These are phyloP conservation scores for Holocentrus rufus DNA, from an alignment of 2,797 vertebrate genomes.

Conservation along the genomic window DNA sequence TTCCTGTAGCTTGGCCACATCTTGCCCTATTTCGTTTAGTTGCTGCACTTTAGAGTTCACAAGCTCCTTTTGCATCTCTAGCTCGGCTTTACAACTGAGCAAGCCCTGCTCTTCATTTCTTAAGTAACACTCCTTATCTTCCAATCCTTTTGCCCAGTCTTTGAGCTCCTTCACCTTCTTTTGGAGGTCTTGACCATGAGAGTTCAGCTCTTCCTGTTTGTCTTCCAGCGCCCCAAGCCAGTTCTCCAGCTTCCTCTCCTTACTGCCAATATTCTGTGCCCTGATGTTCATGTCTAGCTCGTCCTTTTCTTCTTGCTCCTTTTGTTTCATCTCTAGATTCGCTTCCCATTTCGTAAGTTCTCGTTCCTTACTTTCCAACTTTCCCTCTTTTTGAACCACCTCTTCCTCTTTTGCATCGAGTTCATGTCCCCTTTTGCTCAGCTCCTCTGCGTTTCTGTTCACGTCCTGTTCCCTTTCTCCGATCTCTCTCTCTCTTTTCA, in stretches of 20 bases:
- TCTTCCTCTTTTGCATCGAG: constrained; percentile 36
- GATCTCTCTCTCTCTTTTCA: constrained; percentile 32
- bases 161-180: constrained; percentile 76
- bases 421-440: constrained; percentile 13
- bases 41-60: constrained; percentile 49
- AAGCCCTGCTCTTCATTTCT: constrained; percentile 60
- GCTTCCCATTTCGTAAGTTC: constrained; percentile 44
- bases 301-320: constrained; percentile 4
- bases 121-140: constrained; percentile 57
- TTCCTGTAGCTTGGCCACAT: constrained; percentile 57
- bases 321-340: constrained; percentile 38
- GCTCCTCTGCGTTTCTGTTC: constrained; percentile 24
- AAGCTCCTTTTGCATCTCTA: constrained; percentile 41
- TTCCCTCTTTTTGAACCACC: constrained; percentile 35
- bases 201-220: constrained; percentile 64
- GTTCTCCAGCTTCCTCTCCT: constrained; percentile 55
- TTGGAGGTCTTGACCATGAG: constrained; percentile 72
- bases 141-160: constrained; percentile 69
- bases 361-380: constrained; percentile 48
- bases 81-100: constrained; percentile 54
- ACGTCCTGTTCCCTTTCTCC: constrained; percentile 41
- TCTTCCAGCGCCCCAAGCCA: constrained; percentile 60
- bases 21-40: constrained; percentile 55
- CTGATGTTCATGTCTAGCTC: constrained; percentile 26
- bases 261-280: constrained; percentile 31